These are phyloP conservation scores for Crossocerus cetratus DNA, from an alignment of 2,888 invertebrate species.

Conservation along the genomic window DNA sequence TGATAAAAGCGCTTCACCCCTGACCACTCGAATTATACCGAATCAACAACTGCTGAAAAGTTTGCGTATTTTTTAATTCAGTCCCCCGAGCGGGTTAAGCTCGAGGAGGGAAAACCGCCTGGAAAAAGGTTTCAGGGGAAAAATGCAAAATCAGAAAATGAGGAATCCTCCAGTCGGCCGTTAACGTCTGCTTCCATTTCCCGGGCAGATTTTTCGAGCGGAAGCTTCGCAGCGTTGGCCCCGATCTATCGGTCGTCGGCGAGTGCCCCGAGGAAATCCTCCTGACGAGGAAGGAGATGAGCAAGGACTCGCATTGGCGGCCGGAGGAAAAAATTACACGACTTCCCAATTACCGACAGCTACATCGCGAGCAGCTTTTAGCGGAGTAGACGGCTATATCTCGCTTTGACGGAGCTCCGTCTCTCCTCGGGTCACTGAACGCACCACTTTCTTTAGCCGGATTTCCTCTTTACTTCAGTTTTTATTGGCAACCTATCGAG, in stretches of 20 bases:
- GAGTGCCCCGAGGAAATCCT: constrained; percentile 1
- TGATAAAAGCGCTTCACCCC: no score
- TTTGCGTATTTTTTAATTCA: no score
- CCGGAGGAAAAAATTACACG: constrained; percentile 40
- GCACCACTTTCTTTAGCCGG: neutral
- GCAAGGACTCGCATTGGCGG: constrained; percentile 25
- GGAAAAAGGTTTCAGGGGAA: neutral
- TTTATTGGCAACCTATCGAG: neutral
- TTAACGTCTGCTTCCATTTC: no score
- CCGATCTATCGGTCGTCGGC: constrained; percentile 19
- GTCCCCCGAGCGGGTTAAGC: no score
- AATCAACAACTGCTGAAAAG: no score
- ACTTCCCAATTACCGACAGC: constrained; percentile 40
- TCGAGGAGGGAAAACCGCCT: no score
- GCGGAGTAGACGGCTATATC: constrained; percentile 20
- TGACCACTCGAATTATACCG: no score
- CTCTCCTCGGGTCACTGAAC: constrained; percentile 10
- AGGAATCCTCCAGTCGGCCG: neutral
- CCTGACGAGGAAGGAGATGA: constrained; percentile 1
- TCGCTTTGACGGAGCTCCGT: constrained; percentile 25
- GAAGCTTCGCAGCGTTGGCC: constrained; percentile 30
- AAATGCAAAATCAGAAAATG: neutral
- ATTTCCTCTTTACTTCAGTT: neutral
- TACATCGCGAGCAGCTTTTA: constrained; percentile 26
- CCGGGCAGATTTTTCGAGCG: constrained; percentile 30